Evolutionary conservation across 2,113 vertebrate genomes (phyloP).

Genomic region (Rafetus swinhoei): DNA sequence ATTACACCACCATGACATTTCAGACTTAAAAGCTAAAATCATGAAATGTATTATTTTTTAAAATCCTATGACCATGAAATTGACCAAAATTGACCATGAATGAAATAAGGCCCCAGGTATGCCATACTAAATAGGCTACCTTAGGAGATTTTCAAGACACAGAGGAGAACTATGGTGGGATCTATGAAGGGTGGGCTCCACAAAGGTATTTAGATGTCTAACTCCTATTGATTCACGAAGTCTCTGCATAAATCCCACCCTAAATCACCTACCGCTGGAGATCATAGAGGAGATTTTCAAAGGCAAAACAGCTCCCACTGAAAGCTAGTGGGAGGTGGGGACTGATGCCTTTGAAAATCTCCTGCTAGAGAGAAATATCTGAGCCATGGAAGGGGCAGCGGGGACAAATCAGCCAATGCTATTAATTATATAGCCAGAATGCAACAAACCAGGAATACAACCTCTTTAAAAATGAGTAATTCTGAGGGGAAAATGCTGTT

Average conservation of each 20-base stretch:
- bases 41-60: too few relatives aligned
- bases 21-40: too few relatives aligned
- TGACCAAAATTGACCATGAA: too few relatives aligned
- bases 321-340: neutral
- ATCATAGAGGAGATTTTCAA: neutral
- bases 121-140: neutral
- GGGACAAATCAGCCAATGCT: neutral
- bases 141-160: neutral
- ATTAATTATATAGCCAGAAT: neutral
- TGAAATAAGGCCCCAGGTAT: too few relatives aligned
- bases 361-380: neutral
- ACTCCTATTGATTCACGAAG: neutral
- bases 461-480: neutral
- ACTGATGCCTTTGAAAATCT: neutral
- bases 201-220: neutral
- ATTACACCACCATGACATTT: too few relatives aligned
- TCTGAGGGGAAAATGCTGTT: constrained; percentile 28
- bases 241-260: neutral
- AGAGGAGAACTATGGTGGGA: neutral
- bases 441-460: neutral
- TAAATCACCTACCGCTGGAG: neutral
- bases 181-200: neutral
- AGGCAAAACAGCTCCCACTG: neutral
- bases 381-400: neutral
- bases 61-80: too few relatives aligned